These are phyloP conservation scores for Ochropleura plecta DNA, from an alignment of 2,888 invertebrate species.

Conservation along the genomic window DNA sequence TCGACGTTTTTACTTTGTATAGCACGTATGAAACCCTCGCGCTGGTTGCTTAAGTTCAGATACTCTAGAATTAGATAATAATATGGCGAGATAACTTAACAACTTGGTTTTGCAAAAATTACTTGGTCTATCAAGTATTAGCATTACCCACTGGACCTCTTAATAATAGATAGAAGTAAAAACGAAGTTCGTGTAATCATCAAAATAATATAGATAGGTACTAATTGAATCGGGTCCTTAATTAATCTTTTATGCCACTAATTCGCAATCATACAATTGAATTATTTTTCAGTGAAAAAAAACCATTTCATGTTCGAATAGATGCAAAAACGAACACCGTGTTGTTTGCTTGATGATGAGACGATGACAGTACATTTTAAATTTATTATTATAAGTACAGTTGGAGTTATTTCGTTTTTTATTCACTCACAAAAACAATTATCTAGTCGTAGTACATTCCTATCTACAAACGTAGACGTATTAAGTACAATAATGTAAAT, in stretches of 20 bases:
- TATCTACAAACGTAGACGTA: constrained; percentile 1
- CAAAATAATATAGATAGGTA: not conserved
- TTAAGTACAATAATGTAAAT: constrained; percentile 24
- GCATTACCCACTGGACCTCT: not conserved
- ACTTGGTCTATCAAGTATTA: not conserved
- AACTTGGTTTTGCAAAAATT: not conserved
- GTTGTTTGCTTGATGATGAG: constrained; percentile 2
- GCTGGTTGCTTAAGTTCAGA: not conserved
- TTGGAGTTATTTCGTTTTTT: not conserved
- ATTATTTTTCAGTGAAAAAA: not conserved
- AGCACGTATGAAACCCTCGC: too few relatives aligned
- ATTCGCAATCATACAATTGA: constrained; percentile 9
- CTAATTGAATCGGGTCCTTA: not conserved
- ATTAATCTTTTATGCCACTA: not conserved
- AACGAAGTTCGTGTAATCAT: not conserved
- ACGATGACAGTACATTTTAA: constrained; percentile 25
- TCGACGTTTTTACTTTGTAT: too few relatives aligned
- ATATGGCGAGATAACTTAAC: not conserved
- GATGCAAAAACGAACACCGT: constrained; percentile 2
- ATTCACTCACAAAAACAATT: constrained; percentile 5
- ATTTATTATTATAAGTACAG: not conserved
- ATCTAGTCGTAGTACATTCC: not conserved
- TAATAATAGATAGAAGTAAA: not conserved
- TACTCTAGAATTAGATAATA: not conserved
- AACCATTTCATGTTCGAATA: constrained; percentile 18